Evolutionary conservation across 1,140 invertebrate genomes (phyloP).

Genomic region (Atta texana): DNA sequence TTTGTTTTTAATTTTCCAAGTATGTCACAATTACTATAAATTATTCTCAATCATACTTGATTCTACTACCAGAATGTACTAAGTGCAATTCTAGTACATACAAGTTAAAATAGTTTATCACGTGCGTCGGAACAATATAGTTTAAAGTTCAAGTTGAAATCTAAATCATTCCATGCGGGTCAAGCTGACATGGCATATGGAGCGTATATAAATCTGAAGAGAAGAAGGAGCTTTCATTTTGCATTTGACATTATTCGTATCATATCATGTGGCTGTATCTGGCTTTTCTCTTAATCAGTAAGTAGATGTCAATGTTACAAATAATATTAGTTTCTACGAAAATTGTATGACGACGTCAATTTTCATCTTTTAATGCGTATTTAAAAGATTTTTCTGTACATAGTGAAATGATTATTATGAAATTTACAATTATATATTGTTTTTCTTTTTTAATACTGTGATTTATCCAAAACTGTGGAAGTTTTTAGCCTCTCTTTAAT

Average conservation of each 20-base stretch:
- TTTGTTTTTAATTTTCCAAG: slow-evolving; percentile 11
- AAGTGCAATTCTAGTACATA: not conserved
- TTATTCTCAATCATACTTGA: not conserved
- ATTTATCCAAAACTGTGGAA: no score
- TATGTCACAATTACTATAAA: not conserved
- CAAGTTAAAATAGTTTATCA: slow-evolving; percentile 22
- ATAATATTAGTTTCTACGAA: not conserved
- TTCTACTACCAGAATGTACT: not conserved
- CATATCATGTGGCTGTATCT: not conserved
- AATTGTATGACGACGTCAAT: not conserved
- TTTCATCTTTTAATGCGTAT: not conserved
- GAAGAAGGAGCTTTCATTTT: not conserved
- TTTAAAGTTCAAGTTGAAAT: slow-evolving; percentile 6
- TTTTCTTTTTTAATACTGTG: no score
- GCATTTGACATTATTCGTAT: not conserved
- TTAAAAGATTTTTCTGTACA: no score
- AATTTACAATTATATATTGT: no score
- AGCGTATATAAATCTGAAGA: not conserved
- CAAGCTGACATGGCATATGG: not conserved
- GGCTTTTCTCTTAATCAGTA: slow-evolving; percentile 7
- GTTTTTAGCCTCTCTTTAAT: no score
- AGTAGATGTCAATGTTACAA: not conserved
- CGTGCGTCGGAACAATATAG: not conserved
- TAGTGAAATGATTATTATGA: no score
- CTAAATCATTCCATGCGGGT: not conserved